phyloP scores from a whole-genome alignment of 92 coral and sea anemone species.

The Montipora capitata region DNA sequence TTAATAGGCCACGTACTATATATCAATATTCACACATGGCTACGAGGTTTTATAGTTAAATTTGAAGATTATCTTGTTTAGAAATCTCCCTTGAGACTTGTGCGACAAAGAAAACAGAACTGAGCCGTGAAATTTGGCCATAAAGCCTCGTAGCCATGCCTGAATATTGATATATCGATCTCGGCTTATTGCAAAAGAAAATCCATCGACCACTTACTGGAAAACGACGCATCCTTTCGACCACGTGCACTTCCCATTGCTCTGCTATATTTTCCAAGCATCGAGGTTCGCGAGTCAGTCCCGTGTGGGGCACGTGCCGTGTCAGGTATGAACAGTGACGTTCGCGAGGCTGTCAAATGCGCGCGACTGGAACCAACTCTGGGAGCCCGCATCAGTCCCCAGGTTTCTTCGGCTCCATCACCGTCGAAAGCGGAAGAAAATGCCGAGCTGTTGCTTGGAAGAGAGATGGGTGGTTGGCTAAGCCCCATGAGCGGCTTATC shows the following conservation, averaged over 20 bases:
- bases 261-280: slow-evolving; percentile 34
- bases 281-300: slow-evolving; percentile 45
- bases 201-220: slow-evolving; percentile 4
- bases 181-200: neutral
- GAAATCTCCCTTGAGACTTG: too few relatives aligned
- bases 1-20: too few relatives aligned
- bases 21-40: too few relatives aligned
- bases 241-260: slow-evolving; percentile 28
- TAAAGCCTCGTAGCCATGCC: too few relatives aligned
- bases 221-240: slow-evolving; percentile 24
- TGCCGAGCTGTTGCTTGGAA: slow-evolving; percentile 45
- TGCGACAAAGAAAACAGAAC: too few relatives aligned
- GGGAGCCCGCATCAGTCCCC: slow-evolving; percentile 25
- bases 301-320: slow-evolving; percentile 23
- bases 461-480: slow-evolving; percentile 7
- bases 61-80: too few relatives aligned
- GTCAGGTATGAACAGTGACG: slow-evolving; percentile 19
- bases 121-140: too few relatives aligned
- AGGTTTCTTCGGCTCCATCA: slow-evolving; percentile 50
- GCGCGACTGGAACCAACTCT: slow-evolving; percentile 54
- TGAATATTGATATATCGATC: too few relatives aligned
- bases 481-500: slow-evolving; percentile 46
- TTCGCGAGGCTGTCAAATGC: slow-evolving; percentile 20
- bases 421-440: slow-evolving; percentile 17
- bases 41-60: too few relatives aligned